Evolutionary conservation across 1,140 invertebrate species (phyloP), one percentile per base, ranked within the genome.

Genomic region (Drosophila sechellia): DNA sequence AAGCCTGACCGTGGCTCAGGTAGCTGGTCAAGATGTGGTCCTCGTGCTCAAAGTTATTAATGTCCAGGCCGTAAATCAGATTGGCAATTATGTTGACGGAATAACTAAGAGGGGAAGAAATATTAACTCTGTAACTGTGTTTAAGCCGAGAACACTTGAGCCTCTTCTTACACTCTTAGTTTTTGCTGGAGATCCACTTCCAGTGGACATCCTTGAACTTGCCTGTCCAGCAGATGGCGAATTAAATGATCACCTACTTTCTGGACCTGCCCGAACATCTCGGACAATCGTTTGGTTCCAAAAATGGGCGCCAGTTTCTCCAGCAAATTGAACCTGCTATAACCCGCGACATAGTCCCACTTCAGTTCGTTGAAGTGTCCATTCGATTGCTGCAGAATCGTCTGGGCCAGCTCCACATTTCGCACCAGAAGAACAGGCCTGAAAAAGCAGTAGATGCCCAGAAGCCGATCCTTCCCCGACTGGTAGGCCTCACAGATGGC

Each of bases 371-470:
- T 70, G 25, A 91, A 91, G 20, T 91, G 78, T 0, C 83, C 77
- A 20, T 71, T 70, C 13, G 80, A 61, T 13, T 85, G 84, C 53
- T 87, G 73, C 40, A 91, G 40, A 3, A 91, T 74, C 8, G 50
- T 61, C 25, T 77, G 59, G 42, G 90, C 90, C 66, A 91, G 57
- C 3, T 77, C 70, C 11, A 79, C 75, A 46, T 77, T 84, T 5
- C 90, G 86, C 3, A 91, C 79, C 5, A 91, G 55, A 10, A 91
- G 56, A 0, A 84, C 87, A 3, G 90, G 90, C 5, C 74, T 69
- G 58, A 91, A 91, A 65, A 91, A 89, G 40, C 81, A 91, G 40
- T 91, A 91, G 40, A 91, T 89, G 13, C 90, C 90, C 3, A 69
- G 34, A 2, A 81, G 58, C 11, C 81, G 85, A 5, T 91, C 83